Base-by-base conservation (phyloP, 2,113 vertebrate genomes). In the Bos taurus region DNA sequence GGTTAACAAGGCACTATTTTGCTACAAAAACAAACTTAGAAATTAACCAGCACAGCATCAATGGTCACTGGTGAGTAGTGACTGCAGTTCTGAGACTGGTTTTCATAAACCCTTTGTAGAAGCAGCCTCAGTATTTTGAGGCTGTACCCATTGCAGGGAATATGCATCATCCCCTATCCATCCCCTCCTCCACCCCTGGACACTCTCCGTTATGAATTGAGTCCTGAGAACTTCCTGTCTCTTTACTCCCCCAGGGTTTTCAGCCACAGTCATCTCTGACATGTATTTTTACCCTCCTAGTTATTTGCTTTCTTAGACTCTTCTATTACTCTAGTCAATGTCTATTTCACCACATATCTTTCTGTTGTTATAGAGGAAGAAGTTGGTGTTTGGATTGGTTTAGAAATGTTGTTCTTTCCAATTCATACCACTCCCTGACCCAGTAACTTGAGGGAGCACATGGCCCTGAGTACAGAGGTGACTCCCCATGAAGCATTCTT, bases 261-360 rank as follows among this genome's bases (percentile, higher is more conserved):
- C 84, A 92, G 56, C 43, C 60, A 21, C 26, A 28, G 50, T 83
- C 17, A 40, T 88, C 88, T 95, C 81, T 93, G 87, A 64, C 92
- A 62, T 84, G 7, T 21, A 94, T 92, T 90, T 95, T 90, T 46
- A 46, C 50, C 90, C 33, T 94, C 67, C 64, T 48, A 36, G 85
- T 93, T 83, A 83, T 94, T 78, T 87, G 62, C 95, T 89, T 97
- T 90, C 83, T 94, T 64, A 43, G 59, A 84, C 21, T 52, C 17
- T 67, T 83, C n/a, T 59, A 11, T 62, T 64, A 52, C 15, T 46
- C 54, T 46, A 54, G 25, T 28, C 4, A 6, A 23, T n/a, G 85
- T 88, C 91, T 67, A 59, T 43, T 36, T 96, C 86, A 94, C 62
- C 89, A 94, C 80, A 86, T 85, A 64, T 87, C 54, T 87, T 84